Conservation (phyloP, 2,797 vertebrate genomes). For the Astyanax mexicanus region DNA sequence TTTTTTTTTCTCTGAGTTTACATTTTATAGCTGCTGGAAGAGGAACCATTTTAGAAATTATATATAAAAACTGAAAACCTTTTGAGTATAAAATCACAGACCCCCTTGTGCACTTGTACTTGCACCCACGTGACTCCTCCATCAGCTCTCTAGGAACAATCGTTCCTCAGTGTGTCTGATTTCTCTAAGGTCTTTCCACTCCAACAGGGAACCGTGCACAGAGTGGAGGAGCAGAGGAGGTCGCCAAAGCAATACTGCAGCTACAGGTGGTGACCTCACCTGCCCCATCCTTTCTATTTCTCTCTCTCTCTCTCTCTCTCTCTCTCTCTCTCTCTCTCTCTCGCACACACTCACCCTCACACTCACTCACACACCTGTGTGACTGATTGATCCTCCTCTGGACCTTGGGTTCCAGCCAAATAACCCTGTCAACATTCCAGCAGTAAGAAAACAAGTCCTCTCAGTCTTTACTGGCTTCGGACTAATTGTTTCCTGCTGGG, state of each 20-base stretch:
- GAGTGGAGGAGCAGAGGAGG: constrained; percentile 16
- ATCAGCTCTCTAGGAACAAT: neutral
- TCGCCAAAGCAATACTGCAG: constrained; percentile 34
- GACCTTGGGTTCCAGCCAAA: constrained; percentile 42
- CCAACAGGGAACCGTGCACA: neutral
- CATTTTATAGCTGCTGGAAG: neutral
- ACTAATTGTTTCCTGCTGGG: constrained; percentile 76
- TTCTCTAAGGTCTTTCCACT: neutral
- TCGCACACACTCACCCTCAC: constrained; percentile 23
- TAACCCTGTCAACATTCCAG: constrained; percentile 72
- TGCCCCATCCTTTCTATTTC: neutral
- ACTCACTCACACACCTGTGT: constrained; percentile 23
- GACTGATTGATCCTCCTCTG: constrained; percentile 26
- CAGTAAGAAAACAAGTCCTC: constrained; percentile 64
- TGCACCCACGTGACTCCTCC: neutral
- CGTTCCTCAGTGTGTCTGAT: neutral
- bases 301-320: no score
- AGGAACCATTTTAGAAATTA: neutral
- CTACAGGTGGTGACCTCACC: constrained; percentile 39
- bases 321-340: neutral
- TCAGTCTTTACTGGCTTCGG: constrained; percentile 76
- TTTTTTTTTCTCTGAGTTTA: neutral
- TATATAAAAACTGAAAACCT: neutral
- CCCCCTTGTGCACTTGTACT: neutral
- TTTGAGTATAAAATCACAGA: neutral